phyloP scores from a whole-genome alignment of 2,113 vertebrate species.

The Potamarius usumacintae region DNA sequence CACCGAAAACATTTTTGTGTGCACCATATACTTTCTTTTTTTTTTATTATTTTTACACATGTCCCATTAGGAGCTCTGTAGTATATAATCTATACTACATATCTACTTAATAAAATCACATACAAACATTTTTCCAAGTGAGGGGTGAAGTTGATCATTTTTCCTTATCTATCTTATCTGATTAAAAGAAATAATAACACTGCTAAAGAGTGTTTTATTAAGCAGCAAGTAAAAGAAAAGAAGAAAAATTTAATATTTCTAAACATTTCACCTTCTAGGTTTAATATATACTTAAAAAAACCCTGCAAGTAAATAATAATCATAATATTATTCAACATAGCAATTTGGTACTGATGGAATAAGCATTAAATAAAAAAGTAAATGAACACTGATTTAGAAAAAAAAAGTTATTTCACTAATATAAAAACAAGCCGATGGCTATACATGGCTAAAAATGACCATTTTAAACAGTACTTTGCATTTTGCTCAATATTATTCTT shows the following conservation, averaged over 20 bases:
- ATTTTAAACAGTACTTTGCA: background rate
- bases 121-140: too few relatives aligned
- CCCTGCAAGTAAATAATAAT: background rate
- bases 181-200: background rate
- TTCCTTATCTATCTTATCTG: too few relatives aligned
- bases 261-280: background rate
- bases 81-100: too few relatives aligned
- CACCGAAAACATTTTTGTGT: too few relatives aligned
- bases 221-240: background rate
- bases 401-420: background rate
- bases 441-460: background rate
- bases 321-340: background rate
- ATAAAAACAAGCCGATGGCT: background rate
- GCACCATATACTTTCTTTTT: too few relatives aligned
- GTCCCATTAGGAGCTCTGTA: too few relatives aligned
- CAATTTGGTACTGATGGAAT: background rate
- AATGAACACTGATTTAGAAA: background rate
- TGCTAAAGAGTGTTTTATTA: background rate
- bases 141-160: too few relatives aligned
- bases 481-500: background rate
- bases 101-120: too few relatives aligned
- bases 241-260: background rate
- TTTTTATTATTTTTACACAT: too few relatives aligned
- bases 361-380: background rate
- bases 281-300: background rate